Evolutionary conservation across 2,113 vertebrate genomes (phyloP).

Genomic region (Sinocyclocheilus rhinocerous): DNA sequence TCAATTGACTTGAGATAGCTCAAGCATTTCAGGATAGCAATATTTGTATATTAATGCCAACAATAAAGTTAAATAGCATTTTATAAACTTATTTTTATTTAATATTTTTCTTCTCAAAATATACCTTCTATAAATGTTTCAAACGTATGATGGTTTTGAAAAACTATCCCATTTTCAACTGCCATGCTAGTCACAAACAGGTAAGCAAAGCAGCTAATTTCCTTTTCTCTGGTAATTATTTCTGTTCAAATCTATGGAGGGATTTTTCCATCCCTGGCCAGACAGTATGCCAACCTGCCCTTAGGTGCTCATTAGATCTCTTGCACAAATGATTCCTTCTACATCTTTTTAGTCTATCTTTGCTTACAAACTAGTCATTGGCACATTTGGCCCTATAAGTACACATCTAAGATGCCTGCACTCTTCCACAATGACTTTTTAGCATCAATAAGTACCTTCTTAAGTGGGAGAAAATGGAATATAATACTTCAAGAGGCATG

Average conservation of each 20-base stretch:
- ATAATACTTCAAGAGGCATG: not conserved
- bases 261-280: conserved; percentile 33
- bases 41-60: not conserved
- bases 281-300: conserved; percentile 19
- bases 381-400: conserved; percentile 20
- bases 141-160: not conserved
- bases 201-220: conserved; percentile 38
- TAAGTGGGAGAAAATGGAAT: not conserved
- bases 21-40: not conserved
- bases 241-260: conserved; percentile 36
- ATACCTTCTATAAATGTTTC: not conserved
- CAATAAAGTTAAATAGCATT: not conserved
- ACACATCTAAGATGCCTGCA: conserved; percentile 14
- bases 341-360: too few species aligned
- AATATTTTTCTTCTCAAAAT: not conserved
- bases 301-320: conserved; percentile 37
- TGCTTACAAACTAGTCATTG: conserved; percentile 10
- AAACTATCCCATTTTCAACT: not conserved
- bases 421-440: conserved; percentile 22
- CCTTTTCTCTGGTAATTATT: conserved; percentile 42
- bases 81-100: not conserved
- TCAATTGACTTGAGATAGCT: not conserved
- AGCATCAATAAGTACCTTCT: not conserved
- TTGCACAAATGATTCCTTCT: not conserved
- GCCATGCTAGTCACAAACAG: not conserved